These are phyloP conservation scores for Rhinoderma darwinii DNA, from an alignment of 2,113 vertebrate species.

Conservation along the genomic window DNA sequence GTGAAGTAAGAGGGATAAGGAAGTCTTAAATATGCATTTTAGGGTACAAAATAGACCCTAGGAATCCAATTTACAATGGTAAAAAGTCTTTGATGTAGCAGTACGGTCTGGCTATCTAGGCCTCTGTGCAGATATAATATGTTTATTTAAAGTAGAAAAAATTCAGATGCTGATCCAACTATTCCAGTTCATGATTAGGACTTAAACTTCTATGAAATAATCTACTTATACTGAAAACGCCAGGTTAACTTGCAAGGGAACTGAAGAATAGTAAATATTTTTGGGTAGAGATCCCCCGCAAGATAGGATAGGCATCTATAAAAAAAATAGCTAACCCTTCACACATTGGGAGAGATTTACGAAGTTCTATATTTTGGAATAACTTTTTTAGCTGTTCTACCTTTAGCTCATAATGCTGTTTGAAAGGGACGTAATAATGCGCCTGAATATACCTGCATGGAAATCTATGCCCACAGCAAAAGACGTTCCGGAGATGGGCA, in stretches of 20 bases:
- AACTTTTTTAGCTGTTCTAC: too few relatives aligned
- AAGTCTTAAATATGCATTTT: slow-evolving; percentile 23
- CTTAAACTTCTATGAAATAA: not conserved
- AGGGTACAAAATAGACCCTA: slow-evolving; percentile 8
- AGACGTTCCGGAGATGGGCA: slow-evolving; percentile 92
- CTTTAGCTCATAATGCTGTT: not conserved
- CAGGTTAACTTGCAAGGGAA: too few relatives aligned
- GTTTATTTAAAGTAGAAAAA: not conserved
- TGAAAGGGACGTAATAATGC: not conserved
- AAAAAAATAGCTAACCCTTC: not conserved
- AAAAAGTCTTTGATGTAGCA: slow-evolving; percentile 17
- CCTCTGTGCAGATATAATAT: not conserved
- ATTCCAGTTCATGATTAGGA: not conserved
- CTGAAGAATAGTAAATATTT: too few relatives aligned
- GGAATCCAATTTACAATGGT: slow-evolving; percentile 32
- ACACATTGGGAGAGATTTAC: too few relatives aligned
- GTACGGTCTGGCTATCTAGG: not conserved
- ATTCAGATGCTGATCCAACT: not conserved
- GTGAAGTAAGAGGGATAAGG: not conserved
- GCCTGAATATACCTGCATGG: slow-evolving; percentile 85
- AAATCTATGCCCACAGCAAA: slow-evolving; percentile 98
- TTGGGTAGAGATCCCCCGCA: not conserved
- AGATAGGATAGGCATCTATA: not conserved
- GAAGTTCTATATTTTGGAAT: not conserved
- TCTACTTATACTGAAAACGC: not conserved